Evolutionary conservation across 2,888 invertebrate species (phyloP).

Genomic region (Drosophila antonietae): DNA sequence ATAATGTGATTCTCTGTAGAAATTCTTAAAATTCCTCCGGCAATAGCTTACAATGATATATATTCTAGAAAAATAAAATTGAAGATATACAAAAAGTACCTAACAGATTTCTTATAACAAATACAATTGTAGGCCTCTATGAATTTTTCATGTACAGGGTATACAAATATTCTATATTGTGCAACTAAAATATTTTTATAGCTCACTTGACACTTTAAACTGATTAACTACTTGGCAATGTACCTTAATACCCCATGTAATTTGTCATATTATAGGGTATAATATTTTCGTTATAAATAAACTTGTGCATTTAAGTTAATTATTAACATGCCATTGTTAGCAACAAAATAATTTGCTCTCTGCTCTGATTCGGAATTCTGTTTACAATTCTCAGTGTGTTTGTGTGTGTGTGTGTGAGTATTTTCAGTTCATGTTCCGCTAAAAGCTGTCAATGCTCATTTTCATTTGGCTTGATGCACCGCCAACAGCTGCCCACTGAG

Average conservation of each 20-base stretch:
- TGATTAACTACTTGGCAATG: neutral
- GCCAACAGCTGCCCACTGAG: constrained; percentile 50
- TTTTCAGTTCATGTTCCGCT: constrained; percentile 26
- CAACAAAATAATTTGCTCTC: constrained; percentile 34
- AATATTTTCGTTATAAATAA: constrained; percentile 9
- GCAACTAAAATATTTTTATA: too few species aligned
- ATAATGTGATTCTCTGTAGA: too few species aligned
- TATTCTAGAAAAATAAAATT: too few species aligned
- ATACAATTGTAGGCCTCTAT: too few species aligned
- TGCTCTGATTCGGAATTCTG: constrained; percentile 28
- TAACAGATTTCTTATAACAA: neutral
- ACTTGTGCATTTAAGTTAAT: constrained; percentile 47
- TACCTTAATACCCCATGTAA: neutral
- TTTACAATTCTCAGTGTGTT: neutral
- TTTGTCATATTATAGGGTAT: neutral
- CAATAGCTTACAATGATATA: too few species aligned
- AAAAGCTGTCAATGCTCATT: constrained; percentile 51
- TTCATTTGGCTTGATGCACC: constrained; percentile 50
- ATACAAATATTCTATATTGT: neutral
- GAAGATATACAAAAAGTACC: neutral
- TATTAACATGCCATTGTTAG: constrained; percentile 57
- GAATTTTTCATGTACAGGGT: neutral
- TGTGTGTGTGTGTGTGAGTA: neutral
- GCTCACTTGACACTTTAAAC: neutral
- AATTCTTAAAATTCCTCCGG: too few species aligned